phyloP scores from a whole-genome alignment of 2,888 invertebrate genomes.

The Amphipoea oculea region DNA sequence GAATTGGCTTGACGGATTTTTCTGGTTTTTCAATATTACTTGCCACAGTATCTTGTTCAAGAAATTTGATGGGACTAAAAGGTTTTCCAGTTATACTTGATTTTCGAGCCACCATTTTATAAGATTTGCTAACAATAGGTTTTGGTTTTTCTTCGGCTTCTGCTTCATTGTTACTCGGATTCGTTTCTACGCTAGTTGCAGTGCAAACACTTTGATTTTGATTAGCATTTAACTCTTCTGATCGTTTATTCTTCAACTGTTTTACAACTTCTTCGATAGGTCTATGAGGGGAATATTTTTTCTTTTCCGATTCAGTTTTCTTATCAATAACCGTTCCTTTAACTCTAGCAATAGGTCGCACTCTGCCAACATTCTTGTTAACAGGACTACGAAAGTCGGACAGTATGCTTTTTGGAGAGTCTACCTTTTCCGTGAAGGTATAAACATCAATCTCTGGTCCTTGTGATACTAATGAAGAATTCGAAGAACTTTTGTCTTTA shows the following conservation, averaged over 20 bases:
- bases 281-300: constrained; percentile 87
- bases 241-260: constrained; percentile 84
- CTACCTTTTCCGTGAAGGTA: constrained; percentile 88
- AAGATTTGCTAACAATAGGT: constrained; percentile 87
- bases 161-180: constrained; percentile 67
- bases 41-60: constrained; percentile 78
- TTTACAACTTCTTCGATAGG: constrained; percentile 89
- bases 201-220: constrained; percentile 65
- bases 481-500: constrained; percentile 80
- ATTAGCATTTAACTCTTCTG: constrained; percentile 79
- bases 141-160: constrained; percentile 81
- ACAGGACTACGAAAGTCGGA: constrained; percentile 85
- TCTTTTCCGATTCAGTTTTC: constrained; percentile 84
- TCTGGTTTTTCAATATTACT: constrained; percentile 77
- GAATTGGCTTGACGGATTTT: constrained; percentile 67
- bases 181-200: constrained; percentile 69
- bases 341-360: constrained; percentile 88
- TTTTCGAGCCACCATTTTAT: constrained; percentile 89
- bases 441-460: constrained; percentile 88
- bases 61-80: constrained; percentile 86
- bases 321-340: constrained; percentile 88
- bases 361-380: constrained; percentile 85
- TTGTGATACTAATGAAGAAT: constrained; percentile 82
- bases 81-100: constrained; percentile 89
- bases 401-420: constrained; percentile 87